Evolutionary conservation across 2,797 vertebrate species (phyloP).

Genomic region (Sciaenops ocellatus): DNA sequence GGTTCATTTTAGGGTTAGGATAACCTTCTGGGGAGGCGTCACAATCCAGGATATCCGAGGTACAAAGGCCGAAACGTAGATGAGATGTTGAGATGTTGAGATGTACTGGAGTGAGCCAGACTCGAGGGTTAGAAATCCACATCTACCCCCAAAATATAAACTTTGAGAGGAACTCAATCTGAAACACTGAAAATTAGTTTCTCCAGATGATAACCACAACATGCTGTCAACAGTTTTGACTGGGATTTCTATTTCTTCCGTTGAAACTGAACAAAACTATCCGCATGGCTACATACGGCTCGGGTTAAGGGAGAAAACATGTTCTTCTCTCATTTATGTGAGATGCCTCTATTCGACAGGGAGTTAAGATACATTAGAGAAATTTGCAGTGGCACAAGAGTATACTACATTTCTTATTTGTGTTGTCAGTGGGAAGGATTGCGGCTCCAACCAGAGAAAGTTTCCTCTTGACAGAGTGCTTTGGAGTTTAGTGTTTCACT

Average conservation of each 20-base stretch:
- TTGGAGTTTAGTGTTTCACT: slow-evolving; percentile 17
- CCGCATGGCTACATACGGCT: background rate
- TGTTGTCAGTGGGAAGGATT: background rate
- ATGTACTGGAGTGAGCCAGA: too few relatives aligned
- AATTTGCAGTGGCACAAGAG: background rate
- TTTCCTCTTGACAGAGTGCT: background rate
- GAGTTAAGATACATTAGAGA: background rate
- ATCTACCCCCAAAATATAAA: too few relatives aligned
- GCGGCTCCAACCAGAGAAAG: background rate
- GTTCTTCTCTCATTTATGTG: background rate
- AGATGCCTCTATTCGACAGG: background rate
- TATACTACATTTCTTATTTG: background rate
- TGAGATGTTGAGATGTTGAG: too few relatives aligned
- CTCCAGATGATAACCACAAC: background rate
- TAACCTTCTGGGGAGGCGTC: too few relatives aligned
- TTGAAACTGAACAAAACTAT: background rate
- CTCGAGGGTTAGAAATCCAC: too few relatives aligned
- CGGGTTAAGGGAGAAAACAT: too few relatives aligned
- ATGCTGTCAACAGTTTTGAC: background rate
- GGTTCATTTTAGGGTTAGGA: too few relatives aligned
- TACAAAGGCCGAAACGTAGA: too few relatives aligned
- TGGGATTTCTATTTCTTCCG: background rate
- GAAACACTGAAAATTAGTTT: background rate
- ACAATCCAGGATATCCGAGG: too few relatives aligned
- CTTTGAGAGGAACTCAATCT: too few relatives aligned